phyloP scores from a whole-genome alignment of 1,140 invertebrate species.

The Drosophila baimaii region DNA sequence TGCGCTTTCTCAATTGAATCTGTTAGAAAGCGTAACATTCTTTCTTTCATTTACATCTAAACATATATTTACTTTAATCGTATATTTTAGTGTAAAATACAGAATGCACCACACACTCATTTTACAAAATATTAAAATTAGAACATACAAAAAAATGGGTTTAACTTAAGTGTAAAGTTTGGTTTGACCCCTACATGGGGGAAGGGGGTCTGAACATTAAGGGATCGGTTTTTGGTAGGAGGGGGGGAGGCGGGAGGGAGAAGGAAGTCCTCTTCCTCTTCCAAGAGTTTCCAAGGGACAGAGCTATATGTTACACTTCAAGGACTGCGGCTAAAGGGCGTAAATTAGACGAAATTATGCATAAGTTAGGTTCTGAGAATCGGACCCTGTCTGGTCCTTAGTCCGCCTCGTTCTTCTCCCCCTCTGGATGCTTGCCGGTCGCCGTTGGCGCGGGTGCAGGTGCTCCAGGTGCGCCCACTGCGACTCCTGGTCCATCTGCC shows the following conservation, averaged over 20 bases:
- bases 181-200: neutral
- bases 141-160: constrained; percentile 26
- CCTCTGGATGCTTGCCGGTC: constrained; percentile 46
- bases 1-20: too few relatives aligned
- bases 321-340: constrained; percentile 18
- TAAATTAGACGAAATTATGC: constrained; percentile 6
- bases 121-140: constrained; percentile 37
- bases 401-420: constrained; percentile 66
- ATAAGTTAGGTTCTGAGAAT: constrained; percentile 5
- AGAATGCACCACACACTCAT: constrained; percentile 15
- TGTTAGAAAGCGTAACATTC: neutral
- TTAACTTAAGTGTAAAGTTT: constrained; percentile 16
- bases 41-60: constrained; percentile 29
- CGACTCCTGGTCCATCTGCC: constrained; percentile 7
- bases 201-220: neutral
- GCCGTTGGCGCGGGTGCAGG: constrained; percentile 13
- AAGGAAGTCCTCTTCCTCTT: too few relatives aligned
- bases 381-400: constrained; percentile 10
- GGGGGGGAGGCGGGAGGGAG: neutral
- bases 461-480: constrained; percentile 1
- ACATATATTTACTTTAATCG: constrained; percentile 42
- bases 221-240: neutral
- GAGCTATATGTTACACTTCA: constrained; percentile 57
- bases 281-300: constrained; percentile 7
- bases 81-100: constrained; percentile 35